Evolutionary conservation across 2,113 vertebrate species (phyloP).

Genomic region (Osmerus mordax): DNA sequence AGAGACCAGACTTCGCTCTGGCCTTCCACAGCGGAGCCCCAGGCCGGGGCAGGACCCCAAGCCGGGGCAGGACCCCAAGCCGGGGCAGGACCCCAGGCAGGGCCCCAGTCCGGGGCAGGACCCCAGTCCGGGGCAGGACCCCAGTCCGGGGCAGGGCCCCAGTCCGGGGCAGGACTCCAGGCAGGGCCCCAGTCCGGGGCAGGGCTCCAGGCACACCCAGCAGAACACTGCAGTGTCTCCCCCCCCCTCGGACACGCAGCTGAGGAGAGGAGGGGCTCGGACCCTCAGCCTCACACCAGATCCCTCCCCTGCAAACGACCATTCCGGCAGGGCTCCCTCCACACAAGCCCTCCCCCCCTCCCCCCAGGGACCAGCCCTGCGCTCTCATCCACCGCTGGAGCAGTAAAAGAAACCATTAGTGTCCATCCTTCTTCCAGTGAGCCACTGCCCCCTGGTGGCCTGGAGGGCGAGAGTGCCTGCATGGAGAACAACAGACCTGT

Average conservation of each 20-base stretch:
- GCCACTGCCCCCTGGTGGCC: background rate
- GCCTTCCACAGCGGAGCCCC: constrained; percentile 8
- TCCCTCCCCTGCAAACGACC: constrained; percentile 18
- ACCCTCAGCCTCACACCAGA: constrained; percentile 20
- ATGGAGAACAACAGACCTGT: background rate
- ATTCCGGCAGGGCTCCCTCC: constrained; percentile 10
- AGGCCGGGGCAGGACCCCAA: no score
- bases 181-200: background rate
- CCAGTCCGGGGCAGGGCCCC: no score
- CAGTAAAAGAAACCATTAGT: constrained; percentile 28
- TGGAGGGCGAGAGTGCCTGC: background rate
- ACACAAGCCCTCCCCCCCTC: background rate
- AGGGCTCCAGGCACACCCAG: constrained; percentile 18
- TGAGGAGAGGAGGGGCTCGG: background rate
- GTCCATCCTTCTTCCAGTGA: constrained; percentile 9
- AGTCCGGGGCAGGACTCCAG: no score
- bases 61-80: no score
- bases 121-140: no score
- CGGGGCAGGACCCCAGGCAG: no score
- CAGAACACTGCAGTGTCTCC: constrained; percentile 22
- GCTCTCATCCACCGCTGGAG: background rate
- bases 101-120: no score
- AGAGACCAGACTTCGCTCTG: constrained; percentile 7
- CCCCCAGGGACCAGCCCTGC: background rate
- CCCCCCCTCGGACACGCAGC: constrained; percentile 5